phyloP scores from a whole-genome alignment of 1,140 invertebrate genomes.

The Yoshiicerus persimilis region DNA sequence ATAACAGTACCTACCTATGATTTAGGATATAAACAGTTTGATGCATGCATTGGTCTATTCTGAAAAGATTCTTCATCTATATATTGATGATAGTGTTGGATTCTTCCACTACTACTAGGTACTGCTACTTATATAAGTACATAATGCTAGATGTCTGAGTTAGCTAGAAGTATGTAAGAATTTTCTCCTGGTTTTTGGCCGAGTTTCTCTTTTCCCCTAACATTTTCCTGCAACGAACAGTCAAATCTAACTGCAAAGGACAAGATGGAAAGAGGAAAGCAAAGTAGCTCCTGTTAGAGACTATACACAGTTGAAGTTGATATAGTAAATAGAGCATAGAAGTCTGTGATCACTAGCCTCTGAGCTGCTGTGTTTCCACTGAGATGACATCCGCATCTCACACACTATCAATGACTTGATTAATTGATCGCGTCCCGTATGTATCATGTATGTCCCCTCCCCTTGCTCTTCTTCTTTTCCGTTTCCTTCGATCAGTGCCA shows the following conservation, averaged over 20 bases:
- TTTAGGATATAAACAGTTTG: background rate
- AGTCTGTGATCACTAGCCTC: conserved; percentile 10
- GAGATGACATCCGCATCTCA: conserved; percentile 48
- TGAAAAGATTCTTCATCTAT: too few relatives aligned
- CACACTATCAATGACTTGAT: conserved; percentile 49
- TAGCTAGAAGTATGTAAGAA: background rate
- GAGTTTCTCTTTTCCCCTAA: conserved; percentile 10
- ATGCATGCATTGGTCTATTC: background rate
- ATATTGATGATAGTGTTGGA: background rate
- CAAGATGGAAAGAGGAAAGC: background rate
- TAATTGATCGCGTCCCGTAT: conserved; percentile 46
- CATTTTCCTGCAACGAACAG: background rate
- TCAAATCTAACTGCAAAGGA: conserved; percentile 16
- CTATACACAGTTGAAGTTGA: background rate
- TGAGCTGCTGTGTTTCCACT: background rate
- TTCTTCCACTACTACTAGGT: background rate
- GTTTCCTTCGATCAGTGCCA: conserved; percentile 20
- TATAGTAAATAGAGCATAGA: background rate
- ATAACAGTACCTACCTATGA: background rate
- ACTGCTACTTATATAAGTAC: background rate
- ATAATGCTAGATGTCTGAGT: background rate
- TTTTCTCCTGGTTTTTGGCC: conserved; percentile 16
- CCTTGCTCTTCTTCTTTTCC: conserved; percentile 38
- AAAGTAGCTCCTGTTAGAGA: background rate
- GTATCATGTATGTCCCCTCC: conserved; percentile 42